phyloP scores from a whole-genome alignment of 2,888 invertebrate species.

The Tetranychus piercei region DNA sequence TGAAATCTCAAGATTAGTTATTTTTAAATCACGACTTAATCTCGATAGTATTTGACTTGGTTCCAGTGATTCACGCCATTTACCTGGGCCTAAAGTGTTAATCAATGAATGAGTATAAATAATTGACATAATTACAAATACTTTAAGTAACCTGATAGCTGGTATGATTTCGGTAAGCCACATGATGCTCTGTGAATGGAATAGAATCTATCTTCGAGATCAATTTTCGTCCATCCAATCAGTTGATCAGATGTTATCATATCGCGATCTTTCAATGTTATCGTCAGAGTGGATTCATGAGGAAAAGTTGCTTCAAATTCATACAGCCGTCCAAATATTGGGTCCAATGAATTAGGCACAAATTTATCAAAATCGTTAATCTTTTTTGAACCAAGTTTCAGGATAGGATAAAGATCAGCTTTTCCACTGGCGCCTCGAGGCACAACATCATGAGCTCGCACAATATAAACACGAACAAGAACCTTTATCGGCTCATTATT shows the following conservation, averaged over 20 bases:
- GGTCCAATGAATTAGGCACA: constrained; percentile 75
- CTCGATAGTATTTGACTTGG: constrained; percentile 67
- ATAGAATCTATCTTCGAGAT: constrained; percentile 76
- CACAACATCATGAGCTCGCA: constrained; percentile 44
- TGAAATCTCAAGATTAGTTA: constrained; percentile 53
- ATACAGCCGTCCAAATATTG: constrained; percentile 80
- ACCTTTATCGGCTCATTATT: constrained; percentile 69
- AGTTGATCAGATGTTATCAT: constrained; percentile 69
- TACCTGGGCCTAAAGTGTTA: constrained; percentile 37
- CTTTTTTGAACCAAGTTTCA: constrained; percentile 58
- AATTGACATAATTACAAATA: constrained; percentile 46
- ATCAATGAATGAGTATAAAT: constrained; percentile 30
- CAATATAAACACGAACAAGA: constrained; percentile 61
- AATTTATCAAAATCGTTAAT: constrained; percentile 74
- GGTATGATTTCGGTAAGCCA: constrained; percentile 60
- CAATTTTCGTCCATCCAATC: constrained; percentile 76
- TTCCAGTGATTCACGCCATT: constrained; percentile 73
- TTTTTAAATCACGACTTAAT: constrained; percentile 65
- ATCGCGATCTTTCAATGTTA: constrained; percentile 72
- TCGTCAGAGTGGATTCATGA: constrained; percentile 63
- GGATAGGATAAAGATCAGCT: constrained; percentile 68
- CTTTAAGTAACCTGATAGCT: constrained; percentile 36
- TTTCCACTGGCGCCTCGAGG: constrained; percentile 37
- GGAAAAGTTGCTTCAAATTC: constrained; percentile 83
- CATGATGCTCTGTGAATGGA: constrained; percentile 71